Evolutionary conservation across 2,113 vertebrate genomes (phyloP).

Genomic region (Morone saxatilis): DNA sequence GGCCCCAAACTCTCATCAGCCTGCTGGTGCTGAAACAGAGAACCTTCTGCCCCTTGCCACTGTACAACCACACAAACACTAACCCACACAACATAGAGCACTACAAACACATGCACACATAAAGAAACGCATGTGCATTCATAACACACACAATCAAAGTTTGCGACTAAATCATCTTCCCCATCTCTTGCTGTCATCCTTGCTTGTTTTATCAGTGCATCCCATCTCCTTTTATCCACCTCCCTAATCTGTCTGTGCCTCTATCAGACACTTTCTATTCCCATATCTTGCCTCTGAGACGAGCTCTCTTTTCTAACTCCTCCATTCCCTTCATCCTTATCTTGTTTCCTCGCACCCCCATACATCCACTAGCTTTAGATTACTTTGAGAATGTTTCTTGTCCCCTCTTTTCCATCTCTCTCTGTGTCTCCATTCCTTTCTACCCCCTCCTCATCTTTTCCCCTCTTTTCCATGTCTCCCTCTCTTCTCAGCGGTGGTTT

Average conservation of each 20-base stretch:
- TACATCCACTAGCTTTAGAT: conserved; percentile 73
- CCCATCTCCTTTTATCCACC: conserved; percentile 78
- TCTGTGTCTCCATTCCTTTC: conserved; percentile 33
- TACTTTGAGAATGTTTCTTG: conserved; percentile 71
- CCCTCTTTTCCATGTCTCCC: conserved; percentile 48
- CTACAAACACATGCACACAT: conserved; percentile 27
- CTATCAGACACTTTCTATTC: conserved; percentile 77
- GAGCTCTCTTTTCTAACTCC: conserved; percentile 62
- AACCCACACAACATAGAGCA: conserved; percentile 21
- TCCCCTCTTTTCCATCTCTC: conserved; percentile 51
- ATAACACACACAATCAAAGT: conserved; percentile 58
- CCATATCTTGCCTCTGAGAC: conserved; percentile 73
- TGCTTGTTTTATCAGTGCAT: conserved; percentile 72
- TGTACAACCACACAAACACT: conserved; percentile 20
- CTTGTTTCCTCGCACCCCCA: conserved; percentile 68
- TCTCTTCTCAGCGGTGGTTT: conserved; percentile 78
- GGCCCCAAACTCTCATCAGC: conserved; percentile 81
- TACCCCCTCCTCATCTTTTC: conserved; percentile 37
- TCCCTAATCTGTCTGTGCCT: conserved; percentile 73
- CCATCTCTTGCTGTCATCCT: conserved; percentile 68
- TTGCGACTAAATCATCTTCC: conserved; percentile 75
- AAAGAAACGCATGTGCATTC: conserved; percentile 45
- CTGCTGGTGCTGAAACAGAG: conserved; percentile 81
- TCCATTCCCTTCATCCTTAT: conserved; percentile 73
- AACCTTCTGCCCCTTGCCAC: conserved; percentile 76